Conservation (phyloP, 2,888 invertebrate species). For the Eulithis prunata region DNA sequence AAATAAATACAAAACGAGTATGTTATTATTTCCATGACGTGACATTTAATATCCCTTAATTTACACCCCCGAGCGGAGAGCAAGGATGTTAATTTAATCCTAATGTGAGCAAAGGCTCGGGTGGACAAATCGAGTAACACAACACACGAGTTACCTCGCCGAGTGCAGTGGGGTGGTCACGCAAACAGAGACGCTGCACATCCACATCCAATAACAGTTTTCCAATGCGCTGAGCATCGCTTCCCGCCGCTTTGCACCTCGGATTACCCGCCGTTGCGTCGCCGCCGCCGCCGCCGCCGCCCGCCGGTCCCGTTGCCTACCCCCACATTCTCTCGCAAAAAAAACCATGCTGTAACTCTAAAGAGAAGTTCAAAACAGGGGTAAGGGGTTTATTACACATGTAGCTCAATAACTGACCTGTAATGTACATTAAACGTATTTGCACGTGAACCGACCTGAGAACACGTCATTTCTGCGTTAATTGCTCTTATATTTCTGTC, state of each 20-base stretch:
- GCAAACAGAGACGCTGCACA: constrained; percentile 55
- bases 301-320: constrained; percentile 34
- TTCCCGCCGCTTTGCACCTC: constrained; percentile 62
- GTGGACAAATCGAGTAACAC: constrained; percentile 39
- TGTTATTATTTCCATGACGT: constrained; percentile 10
- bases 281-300: too few relatives aligned
- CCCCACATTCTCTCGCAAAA: constrained; percentile 44
- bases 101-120: constrained; percentile 36
- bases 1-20: constrained; percentile 18
- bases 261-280: constrained; percentile 64
- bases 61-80: constrained; percentile 21
- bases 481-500: constrained; percentile 22
- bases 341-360: constrained; percentile 57
- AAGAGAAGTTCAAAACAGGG: constrained; percentile 54
- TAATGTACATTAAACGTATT: constrained; percentile 26
- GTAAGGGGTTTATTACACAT: constrained; percentile 59
- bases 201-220: constrained; percentile 65
- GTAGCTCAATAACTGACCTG: constrained; percentile 48
- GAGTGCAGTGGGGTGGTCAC: constrained; percentile 51
- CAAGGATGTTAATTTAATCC: constrained; percentile 33
- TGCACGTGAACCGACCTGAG: constrained; percentile 1
- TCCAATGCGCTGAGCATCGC: constrained; percentile 66
- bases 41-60: constrained; percentile 27
- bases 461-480: constrained; percentile 15
- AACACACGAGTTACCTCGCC: constrained; percentile 31